phyloP scores from a whole-genome alignment of 2,888 invertebrate species.

The Chirona hameri region DNA sequence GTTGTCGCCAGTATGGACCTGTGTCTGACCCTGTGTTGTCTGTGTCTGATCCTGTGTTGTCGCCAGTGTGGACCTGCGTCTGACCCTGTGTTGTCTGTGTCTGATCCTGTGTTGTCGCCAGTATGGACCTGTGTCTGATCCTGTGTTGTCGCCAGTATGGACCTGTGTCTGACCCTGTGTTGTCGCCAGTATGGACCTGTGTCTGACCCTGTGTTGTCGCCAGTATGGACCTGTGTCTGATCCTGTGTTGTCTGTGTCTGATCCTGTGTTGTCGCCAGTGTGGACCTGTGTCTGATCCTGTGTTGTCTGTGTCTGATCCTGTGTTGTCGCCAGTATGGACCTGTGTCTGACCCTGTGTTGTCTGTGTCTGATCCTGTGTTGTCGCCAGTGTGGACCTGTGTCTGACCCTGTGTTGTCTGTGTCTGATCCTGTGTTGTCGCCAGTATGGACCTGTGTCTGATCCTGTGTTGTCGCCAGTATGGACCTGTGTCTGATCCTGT shows the following conservation, averaged over 20 bases:
- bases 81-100: too few relatives aligned
- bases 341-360: constrained; percentile 49
- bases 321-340: constrained; percentile 55
- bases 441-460: constrained; percentile 61
- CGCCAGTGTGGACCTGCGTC: too few relatives aligned
- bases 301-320: constrained; percentile 25
- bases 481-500: too few relatives aligned
- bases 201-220: constrained; percentile 30
- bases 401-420: too few relatives aligned
- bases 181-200: background rate
- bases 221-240: constrained; percentile 61
- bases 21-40: constrained; percentile 42
- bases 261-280: too few relatives aligned
- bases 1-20: constrained; percentile 60
- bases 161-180: too few relatives aligned
- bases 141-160: too few relatives aligned
- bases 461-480: too few relatives aligned
- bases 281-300: too few relatives aligned
- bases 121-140: constrained; percentile 61
- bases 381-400: background rate
- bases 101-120: constrained; percentile 31
- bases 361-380: too few relatives aligned
- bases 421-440: constrained; percentile 30
- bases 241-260: too few relatives aligned
- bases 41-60: too few relatives aligned